A percentile compares a stretch with the other conserved stretches of the same genome.
These are phyloP conservation scores for Sporophila hypoxantha DNA, from an alignment of 2,113 vertebrate genomes.

Conservation along the genomic window DNA sequence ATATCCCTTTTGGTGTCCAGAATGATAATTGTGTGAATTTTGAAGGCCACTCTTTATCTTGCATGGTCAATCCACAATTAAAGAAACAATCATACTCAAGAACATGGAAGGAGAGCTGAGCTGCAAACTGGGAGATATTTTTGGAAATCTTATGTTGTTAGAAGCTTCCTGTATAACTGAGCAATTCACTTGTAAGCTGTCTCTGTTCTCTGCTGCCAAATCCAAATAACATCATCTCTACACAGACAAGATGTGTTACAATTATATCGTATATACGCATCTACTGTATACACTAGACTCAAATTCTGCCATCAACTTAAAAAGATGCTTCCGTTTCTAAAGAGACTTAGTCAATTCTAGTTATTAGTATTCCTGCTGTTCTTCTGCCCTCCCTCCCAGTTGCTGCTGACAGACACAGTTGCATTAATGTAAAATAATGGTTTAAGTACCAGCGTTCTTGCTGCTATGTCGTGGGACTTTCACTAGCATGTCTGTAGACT, in stretches of 20 bases:
- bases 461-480: fast-evolving
- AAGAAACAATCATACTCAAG: neutral
- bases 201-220: neutral
- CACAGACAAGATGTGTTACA: neutral
- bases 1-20: neutral
- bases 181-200: neutral
- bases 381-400: neutral
- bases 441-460: neutral
- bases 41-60: neutral
- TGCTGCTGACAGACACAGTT: neutral
- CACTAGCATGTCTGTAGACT: neutral
- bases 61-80: neutral
- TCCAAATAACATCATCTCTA: neutral
- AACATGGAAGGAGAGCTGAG: neutral
- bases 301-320: neutral
- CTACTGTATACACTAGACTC: neutral
- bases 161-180: neutral
- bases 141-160: neutral
- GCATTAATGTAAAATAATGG: neutral
- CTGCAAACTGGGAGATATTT: neutral
- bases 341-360: neutral
- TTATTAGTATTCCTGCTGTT: neutral
- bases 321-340: neutral
- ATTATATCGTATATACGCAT: neutral
- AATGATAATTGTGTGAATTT: neutral